Evolutionary conservation across 2,888 invertebrate genomes (phyloP), one percentile per base, ranked within the genome.

Genomic region (Oeneis ivallda): DNA sequence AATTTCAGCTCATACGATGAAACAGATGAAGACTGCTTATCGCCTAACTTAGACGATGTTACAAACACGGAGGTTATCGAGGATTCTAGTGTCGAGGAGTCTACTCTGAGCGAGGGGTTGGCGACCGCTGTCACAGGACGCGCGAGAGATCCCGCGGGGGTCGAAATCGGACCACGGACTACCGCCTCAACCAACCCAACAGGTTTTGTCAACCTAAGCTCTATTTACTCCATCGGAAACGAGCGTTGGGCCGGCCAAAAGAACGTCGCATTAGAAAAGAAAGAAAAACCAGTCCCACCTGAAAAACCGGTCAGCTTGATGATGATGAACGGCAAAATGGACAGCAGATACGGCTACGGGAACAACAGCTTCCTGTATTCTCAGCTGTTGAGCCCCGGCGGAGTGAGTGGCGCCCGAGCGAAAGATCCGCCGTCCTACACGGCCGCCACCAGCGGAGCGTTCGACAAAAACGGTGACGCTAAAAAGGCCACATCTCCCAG

Each of bases 1-100:
- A 57, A 65, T 87, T 93, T 53, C 92, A 94, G 94, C 94, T 94
- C 94, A 81, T 94, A 93, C 93, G 94, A 94, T 94, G 94, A 94
- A 83, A 93, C 93, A 52, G 94, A 93, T 74, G 95, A 95, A 69
- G 95, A 95, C 80, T 92, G 93, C 72, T 90, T 95, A 70, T 94
- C 95, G 68, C 94, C 94, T 71, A 95, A 95, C 80, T 78, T 95
- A 76, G 94, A 95, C 79, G 93, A 93, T 68, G 92, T 94, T 72
- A 87, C 94, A 70, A 93, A 82, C 75, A 88, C 89, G 2, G 92
- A 92, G 70, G 85, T 81, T 26, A 76, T 88, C 45, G 92, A 92
- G 56, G 92, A 92, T 72, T 89, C 92, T 19, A 91, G 90, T 75
- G 84, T 89, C 49, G 90, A 90, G 70, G 92, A 91, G 69, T 86